These are phyloP conservation scores for Ceratina australensis DNA, from an alignment of 1,140 invertebrate genomes.

Conservation along the genomic window DNA sequence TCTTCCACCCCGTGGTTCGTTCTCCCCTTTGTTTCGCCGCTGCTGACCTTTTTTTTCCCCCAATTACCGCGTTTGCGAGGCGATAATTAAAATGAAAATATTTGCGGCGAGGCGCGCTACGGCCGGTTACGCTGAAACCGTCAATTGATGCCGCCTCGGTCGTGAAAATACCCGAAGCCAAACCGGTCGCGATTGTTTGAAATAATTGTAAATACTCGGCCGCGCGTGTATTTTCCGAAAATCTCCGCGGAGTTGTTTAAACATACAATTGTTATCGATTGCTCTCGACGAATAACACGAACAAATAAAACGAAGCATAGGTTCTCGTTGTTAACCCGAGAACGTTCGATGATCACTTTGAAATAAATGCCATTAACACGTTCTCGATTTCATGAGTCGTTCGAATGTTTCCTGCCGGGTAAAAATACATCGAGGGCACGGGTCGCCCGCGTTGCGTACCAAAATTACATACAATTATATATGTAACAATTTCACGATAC, in stretches of 20 bases:
- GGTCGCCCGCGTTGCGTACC: no score
- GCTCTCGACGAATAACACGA: neutral
- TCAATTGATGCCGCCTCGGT: neutral
- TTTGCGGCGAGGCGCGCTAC: neutral
- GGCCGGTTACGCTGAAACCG: neutral
- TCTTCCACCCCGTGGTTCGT: neutral
- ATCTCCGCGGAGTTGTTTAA: neutral
- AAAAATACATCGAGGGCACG: no score
- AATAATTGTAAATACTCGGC: neutral
- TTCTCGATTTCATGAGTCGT: no score
- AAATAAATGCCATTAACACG: no score
- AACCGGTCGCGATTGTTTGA: neutral
- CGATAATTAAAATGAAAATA: slow-evolving; percentile 18
- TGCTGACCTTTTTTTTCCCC: no score
- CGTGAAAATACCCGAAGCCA: neutral
- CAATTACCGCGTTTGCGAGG: no score
- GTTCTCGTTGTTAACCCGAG: neutral
- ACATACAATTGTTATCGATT: slow-evolving; percentile 8
- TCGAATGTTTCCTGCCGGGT: no score
- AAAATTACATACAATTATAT: no score
- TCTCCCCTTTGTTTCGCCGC: no score
- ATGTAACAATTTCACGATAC: no score
- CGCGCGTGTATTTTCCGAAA: neutral
- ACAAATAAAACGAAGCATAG: neutral
- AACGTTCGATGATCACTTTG: neutral